Evolutionary conservation across 2,113 vertebrate species (phyloP), one percentile per base, ranked within the genome.

Genomic region (Guaruba guarouba): DNA sequence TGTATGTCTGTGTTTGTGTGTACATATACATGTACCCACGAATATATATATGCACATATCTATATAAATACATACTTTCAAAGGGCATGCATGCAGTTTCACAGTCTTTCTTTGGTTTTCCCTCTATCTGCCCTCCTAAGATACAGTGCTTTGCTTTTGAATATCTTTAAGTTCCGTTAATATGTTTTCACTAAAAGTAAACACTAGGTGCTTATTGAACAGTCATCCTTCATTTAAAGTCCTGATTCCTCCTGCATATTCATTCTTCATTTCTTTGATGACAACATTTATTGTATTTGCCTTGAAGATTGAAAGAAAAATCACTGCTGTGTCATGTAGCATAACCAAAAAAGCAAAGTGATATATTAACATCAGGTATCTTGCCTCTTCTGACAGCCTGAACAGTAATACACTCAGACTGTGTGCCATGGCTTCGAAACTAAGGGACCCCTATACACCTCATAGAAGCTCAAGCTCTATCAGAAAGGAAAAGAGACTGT

Each of bases 241-340:
- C 61, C 49, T 61, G 74, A 86, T 94, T 93, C 62, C 89, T 93
- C 85, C 88, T 95, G 41, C 43, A 76, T 96, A 94, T 90, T 96
- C 68, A 61, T 91, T 87, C 41, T 91, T 88, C 23, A 83, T 67
- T 94, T 75, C 52, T 96, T 97, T 85, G 78, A 76, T 80, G 55
- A 54, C 24, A 24, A 71, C 68, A 80, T 91, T 92, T 95, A 88
- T 77, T 95, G 41, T 93, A 76, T 80, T 96, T 82, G 71, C 44
- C 67, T 82, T 86, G 82, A 93, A 75, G 94, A 95, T 31, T 88
- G 88, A 95, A 96, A 88, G 63, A 90, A 93, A 90, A 80, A 86
- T 4, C 69, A 66, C 51, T 17, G 22, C 77, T 76, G 37, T 79
- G 71, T 90, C 1, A 87, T 88, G 95, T 95, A 68, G 37, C 44